A percentile compares a stretch with the other conserved stretches of the same genome.
phyloP scores from a whole-genome alignment of 2,113 vertebrate species.

The Ciconia boyciana region DNA sequence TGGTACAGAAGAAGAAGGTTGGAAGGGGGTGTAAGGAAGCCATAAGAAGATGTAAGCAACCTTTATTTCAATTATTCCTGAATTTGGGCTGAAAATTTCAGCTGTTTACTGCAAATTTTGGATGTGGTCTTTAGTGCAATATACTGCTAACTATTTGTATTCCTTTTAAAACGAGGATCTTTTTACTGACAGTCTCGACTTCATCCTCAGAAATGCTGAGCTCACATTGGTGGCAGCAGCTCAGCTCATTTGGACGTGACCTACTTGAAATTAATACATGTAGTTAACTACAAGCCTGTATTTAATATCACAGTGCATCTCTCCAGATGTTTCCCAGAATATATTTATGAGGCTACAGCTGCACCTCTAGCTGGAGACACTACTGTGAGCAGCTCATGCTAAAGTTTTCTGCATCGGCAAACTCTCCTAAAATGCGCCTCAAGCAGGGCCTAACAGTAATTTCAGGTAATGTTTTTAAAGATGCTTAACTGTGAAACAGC shows the following conservation, averaged over 20 bases:
- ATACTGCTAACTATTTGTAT: background rate
- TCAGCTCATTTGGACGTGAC: background rate
- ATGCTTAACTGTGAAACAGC: background rate
- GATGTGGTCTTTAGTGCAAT: background rate
- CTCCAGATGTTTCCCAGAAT: background rate
- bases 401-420: background rate
- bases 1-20: background rate
- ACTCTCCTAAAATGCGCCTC: background rate
- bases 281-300: background rate
- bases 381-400: background rate
- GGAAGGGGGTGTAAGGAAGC: fast-evolving
- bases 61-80: background rate
- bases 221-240: background rate
- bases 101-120: background rate
- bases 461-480: background rate
- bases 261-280: background rate
- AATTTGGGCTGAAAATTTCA: background rate
- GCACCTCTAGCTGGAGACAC: background rate
- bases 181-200: background rate
- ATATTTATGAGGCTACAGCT: background rate
- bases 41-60: background rate
- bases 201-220: background rate
- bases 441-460: background rate
- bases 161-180: background rate
- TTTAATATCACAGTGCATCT: background rate